Evolutionary conservation across 1,140 invertebrate species (phyloP).

Genomic region (Rhyzopertha dominica): DNA sequence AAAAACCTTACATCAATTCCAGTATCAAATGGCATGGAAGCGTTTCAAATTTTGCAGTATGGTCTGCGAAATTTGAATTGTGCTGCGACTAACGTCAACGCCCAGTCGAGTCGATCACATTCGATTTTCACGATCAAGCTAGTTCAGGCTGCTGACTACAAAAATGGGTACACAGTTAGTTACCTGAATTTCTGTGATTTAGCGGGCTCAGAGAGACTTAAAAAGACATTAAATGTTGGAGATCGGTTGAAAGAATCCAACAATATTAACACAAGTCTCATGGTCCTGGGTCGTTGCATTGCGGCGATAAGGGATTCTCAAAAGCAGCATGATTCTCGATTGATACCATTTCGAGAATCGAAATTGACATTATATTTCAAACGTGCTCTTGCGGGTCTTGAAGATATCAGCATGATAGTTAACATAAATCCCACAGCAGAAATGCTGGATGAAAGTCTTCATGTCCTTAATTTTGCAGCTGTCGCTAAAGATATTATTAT

Average conservation of each 20-base stretch:
- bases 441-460: conserved; percentile 75
- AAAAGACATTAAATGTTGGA: conserved; percentile 81
- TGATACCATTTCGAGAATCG: conserved; percentile 72
- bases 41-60: conserved; percentile 70
- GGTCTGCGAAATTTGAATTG: conserved; percentile 78
- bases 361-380: conserved; percentile 75
- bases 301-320: conserved; percentile 41
- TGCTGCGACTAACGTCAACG: conserved; percentile 79
- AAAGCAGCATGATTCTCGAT: conserved; percentile 38
- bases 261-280: conserved; percentile 84
- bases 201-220: conserved; percentile 83
- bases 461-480: conserved; percentile 70
- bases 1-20: conserved; percentile 72
- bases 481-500: conserved; percentile 63
- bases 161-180: conserved; percentile 26
- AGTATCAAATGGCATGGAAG: conserved; percentile 72
- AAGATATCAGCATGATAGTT: conserved; percentile 73
- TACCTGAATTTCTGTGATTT: conserved; percentile 80
- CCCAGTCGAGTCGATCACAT: conserved; percentile 79
- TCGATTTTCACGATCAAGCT: conserved; percentile 84
- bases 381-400: conserved; percentile 58
- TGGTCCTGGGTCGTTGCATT: conserved; percentile 67
- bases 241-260: conserved; percentile 79
- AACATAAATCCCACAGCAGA: conserved; percentile 68
- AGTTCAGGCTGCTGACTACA: conserved; percentile 40